Conservation (phyloP, 1,140 invertebrate genomes). For the Drosophila simulans region DNA sequence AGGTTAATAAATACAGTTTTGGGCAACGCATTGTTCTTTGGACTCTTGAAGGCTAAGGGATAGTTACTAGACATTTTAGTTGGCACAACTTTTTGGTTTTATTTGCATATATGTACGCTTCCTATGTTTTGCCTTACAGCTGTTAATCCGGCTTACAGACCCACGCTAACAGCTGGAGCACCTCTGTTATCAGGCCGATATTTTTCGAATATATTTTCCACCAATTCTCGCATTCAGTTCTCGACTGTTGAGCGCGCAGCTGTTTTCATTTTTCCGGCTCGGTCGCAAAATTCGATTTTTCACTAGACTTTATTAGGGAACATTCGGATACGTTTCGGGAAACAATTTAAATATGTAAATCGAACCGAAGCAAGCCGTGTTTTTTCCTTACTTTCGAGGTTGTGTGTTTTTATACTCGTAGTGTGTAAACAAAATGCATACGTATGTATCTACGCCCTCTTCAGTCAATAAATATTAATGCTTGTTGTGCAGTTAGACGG, state of each 20-base stretch:
- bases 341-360: slow-evolving; percentile 23
- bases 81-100: not conserved
- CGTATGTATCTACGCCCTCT: slow-evolving; percentile 3
- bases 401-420: slow-evolving; percentile 10
- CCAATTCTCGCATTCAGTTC: slow-evolving; percentile 54
- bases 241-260: slow-evolving; percentile 32
- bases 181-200: slow-evolving; percentile 21
- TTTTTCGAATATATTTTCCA: slow-evolving; percentile 56
- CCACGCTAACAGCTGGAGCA: slow-evolving; percentile 36
- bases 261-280: slow-evolving; percentile 1
- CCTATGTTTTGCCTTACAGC: slow-evolving; percentile 6
- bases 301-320: slow-evolving; percentile 6
- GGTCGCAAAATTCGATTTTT: slow-evolving; percentile 27
- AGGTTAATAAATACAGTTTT: too few relatives aligned
- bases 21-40: not conserved
- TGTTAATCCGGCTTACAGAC: slow-evolving; percentile 19
- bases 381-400: slow-evolving; percentile 13
- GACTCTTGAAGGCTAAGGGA: too few relatives aligned
- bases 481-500: slow-evolving; percentile 20
- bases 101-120: not conserved
- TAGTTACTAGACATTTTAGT: slow-evolving; percentile 1
- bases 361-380: slow-evolving; percentile 32
- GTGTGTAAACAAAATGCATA: slow-evolving; percentile 8
- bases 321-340: slow-evolving; percentile 9
- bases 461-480: slow-evolving; percentile 39